phyloP scores from a whole-genome alignment of 2,797 vertebrate species.

The Fratercula arctica region DNA sequence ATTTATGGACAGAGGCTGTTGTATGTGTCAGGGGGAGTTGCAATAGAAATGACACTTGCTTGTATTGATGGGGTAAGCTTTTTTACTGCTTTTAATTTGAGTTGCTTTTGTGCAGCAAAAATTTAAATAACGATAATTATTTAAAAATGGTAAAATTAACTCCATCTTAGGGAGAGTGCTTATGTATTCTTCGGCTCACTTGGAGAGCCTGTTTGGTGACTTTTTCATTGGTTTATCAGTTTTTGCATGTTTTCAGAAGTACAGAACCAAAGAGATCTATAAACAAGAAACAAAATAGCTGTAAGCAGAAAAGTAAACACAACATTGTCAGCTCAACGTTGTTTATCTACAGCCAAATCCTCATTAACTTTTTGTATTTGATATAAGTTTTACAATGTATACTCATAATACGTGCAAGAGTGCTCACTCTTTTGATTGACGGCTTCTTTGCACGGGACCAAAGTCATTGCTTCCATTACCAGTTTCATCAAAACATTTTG shows the following conservation, averaged over 20 bases:
- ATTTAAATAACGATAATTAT: not conserved
- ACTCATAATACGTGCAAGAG: not conserved
- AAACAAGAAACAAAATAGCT: not conserved
- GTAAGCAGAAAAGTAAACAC: not conserved
- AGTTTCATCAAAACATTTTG: not conserved
- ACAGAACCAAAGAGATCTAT: not conserved
- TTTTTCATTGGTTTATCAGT: not conserved
- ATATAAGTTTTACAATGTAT: not conserved
- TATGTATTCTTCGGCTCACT: not conserved
- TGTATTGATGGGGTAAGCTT: not conserved
- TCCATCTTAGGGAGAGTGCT: not conserved
- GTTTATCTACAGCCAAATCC: not conserved
- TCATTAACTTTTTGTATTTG: not conserved
- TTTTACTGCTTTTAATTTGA: not conserved
- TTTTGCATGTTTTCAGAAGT: not conserved
- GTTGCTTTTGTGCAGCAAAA: not conserved
- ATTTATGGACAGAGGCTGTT: not conserved
- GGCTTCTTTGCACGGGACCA: not conserved
- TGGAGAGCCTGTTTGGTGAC: not conserved
- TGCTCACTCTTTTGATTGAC: not conserved
- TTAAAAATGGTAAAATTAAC: not conserved
- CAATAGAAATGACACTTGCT: not conserved
- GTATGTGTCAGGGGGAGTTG: not conserved
- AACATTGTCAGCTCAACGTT: not conserved
- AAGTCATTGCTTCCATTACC: not conserved